Evolutionary conservation across 2,888 invertebrate species (phyloP).

Genomic region (Lycophotia porphyrea): DNA sequence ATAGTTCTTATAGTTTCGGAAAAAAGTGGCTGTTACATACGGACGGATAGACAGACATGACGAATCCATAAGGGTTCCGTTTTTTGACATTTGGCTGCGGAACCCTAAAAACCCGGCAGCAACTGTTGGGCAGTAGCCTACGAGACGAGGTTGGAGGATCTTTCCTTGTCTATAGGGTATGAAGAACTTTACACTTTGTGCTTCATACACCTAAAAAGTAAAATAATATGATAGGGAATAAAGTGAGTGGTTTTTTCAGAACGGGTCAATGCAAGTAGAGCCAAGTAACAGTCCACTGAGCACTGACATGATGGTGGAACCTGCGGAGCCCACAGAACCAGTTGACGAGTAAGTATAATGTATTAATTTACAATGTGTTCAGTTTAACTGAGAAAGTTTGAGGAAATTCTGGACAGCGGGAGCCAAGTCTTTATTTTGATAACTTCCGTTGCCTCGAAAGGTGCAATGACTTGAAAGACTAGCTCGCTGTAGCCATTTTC

Average conservation of each 20-base stretch:
- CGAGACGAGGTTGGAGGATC: too few species aligned
- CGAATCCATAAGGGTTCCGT: too few species aligned
- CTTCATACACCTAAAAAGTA: not conserved
- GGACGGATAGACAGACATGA: too few species aligned
- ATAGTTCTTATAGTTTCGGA: too few species aligned
- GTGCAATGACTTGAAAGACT: not conserved
- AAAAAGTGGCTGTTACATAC: too few species aligned
- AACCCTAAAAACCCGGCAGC: too few species aligned
- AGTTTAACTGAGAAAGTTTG: not conserved
- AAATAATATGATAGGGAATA: not conserved
- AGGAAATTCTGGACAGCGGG: not conserved
- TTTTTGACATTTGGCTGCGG: too few species aligned
- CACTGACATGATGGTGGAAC: conserved; percentile 87
- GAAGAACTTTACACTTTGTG: not conserved
- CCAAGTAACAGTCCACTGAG: conserved; percentile 86
- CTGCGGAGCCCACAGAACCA: conserved; percentile 72
- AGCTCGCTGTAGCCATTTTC: not conserved
- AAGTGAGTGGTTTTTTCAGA: conserved; percentile 75
- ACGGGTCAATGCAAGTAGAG: conserved; percentile 89
- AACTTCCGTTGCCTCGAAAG: not conserved
- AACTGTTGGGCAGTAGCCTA: too few species aligned
- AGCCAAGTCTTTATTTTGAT: not conserved
- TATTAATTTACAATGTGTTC: not conserved
- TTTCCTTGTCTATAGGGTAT: too few species aligned
- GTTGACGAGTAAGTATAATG: conserved; percentile 81